Conservation (phyloP, 1,140 invertebrate genomes). For the Listronotus bonariensis region DNA sequence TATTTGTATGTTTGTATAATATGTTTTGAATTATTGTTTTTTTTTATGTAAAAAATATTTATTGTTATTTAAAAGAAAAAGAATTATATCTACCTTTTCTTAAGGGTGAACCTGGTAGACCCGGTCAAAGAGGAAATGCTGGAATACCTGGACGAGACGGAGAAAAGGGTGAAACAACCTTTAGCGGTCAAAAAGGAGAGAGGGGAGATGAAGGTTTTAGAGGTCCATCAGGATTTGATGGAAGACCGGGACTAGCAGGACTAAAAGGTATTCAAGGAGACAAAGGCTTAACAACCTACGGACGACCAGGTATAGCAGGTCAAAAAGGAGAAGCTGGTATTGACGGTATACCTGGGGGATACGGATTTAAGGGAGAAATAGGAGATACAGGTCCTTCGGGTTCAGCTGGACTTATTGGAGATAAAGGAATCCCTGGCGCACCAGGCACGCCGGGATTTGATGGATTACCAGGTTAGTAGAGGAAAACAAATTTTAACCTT, state of each 20-base stretch:
- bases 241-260: conserved; percentile 44
- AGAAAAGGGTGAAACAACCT: conserved; percentile 62
- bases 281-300: conserved; percentile 27
- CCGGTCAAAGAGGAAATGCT: conserved; percentile 60
- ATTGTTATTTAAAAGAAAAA: too few species aligned
- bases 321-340: conserved; percentile 69
- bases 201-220: conserved; percentile 62
- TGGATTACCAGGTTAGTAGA: conserved; percentile 37
- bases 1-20: too few species aligned
- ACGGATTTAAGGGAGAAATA: conserved; percentile 57
- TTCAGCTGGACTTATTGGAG: conserved; percentile 57
- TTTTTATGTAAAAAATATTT: too few species aligned
- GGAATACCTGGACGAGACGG: conserved; percentile 61
- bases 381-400: conserved; percentile 55
- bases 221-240: conserved; percentile 59
- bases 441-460: conserved; percentile 53
- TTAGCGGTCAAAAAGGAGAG: conserved; percentile 71
- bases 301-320: conserved; percentile 50
- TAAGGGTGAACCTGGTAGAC: conserved; percentile 61
- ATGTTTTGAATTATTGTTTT: too few species aligned
- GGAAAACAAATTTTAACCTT: too few species aligned
- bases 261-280: conserved; percentile 31
- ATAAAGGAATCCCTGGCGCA: conserved; percentile 44
- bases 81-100: too few species aligned
- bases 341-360: conserved; percentile 58